Evolutionary conservation across 64 coral and sea anemone species (phyloP), one percentile per base, ranked within the genome.

Genomic region (Orbicella faveolata): DNA sequence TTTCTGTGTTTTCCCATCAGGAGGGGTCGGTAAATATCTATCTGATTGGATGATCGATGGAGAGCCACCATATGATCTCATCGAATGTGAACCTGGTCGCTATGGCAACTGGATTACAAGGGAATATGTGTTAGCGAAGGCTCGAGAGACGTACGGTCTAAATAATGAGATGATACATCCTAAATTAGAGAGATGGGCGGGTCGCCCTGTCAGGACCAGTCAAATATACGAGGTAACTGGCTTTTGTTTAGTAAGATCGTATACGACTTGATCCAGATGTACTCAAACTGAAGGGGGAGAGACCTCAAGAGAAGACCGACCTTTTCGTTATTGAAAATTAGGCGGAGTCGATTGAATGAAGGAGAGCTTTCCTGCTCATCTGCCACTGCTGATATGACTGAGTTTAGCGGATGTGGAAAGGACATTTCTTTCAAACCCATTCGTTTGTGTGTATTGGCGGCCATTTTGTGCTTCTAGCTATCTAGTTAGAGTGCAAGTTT

Each of bases 81-180:
- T 61, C 73, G 89, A 90, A 73, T 73, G 44, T 10, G 89, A 90
- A 13, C 89, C 89, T 1, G 68, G 68, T 51, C 61, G 89, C 55
- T 90, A 73, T 55, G 89, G 79, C 34, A 90, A 90, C 52, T 90
- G 89, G 89, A 73, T 79, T 13, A 83, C 89, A 1, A 90, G 80
- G n/a, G 89, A 90, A 17, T 90, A 90, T 34, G 89, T 90, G 1
- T 66, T 73, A n/a, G 89, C 78, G 25, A 90, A 90, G 53, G 21
- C 1, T 82, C 89, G 89, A 26, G 89, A 90, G 57, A 90, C 89
- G 14, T 90, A 90, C 57, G 89, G 89, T 59, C 57, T 54, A 6
- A 90, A 90, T 54, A 90, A 90, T 37, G 51, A 73, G 13, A 33
- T 90, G 13, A 51, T 74, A 30, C 72, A 73, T 83, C 89, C 89